Conservation (phyloP, 2,113 vertebrate species). For the Labeo catla region DNA sequence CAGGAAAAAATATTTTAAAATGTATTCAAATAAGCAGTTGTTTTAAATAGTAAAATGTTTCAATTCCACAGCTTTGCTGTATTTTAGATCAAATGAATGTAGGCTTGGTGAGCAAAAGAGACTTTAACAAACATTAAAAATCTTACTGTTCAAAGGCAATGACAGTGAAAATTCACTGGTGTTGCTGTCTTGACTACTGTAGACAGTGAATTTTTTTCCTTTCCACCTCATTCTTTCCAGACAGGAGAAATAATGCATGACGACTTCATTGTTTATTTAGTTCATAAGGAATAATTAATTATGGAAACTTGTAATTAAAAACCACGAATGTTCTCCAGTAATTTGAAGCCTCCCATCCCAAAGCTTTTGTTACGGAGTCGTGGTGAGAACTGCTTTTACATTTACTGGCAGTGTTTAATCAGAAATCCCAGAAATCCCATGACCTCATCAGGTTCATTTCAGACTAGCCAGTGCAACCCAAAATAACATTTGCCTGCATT, state of each 20-base stretch:
- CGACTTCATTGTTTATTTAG: not conserved
- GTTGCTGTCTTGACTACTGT: not conserved
- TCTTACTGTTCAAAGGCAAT: too few relatives aligned
- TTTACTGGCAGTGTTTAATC: not conserved
- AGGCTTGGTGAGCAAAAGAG: too few relatives aligned
- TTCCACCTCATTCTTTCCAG: not conserved
- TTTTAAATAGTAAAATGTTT: too few relatives aligned
- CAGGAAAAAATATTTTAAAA: too few relatives aligned
- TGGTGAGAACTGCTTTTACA: not conserved
- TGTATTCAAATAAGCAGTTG: too few relatives aligned
- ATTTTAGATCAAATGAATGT: too few relatives aligned
- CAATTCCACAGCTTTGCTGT: too few relatives aligned
- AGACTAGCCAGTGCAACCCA: not conserved
- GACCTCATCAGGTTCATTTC: not conserved
- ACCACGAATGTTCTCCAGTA: not conserved
- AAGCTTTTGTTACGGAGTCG: not conserved
- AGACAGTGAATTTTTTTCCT: not conserved
- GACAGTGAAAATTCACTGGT: not conserved
- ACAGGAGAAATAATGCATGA: not conserved
- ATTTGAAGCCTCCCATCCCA: not conserved
- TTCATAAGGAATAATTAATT: not conserved
- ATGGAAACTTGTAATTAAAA: conserved; percentile 11
- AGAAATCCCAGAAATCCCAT: not conserved
- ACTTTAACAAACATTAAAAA: too few relatives aligned
- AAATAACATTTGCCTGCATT: not conserved